These are phyloP conservation scores for Aporophyla lueneburgensis DNA, from an alignment of 2,888 invertebrate genomes.

Conservation along the genomic window DNA sequence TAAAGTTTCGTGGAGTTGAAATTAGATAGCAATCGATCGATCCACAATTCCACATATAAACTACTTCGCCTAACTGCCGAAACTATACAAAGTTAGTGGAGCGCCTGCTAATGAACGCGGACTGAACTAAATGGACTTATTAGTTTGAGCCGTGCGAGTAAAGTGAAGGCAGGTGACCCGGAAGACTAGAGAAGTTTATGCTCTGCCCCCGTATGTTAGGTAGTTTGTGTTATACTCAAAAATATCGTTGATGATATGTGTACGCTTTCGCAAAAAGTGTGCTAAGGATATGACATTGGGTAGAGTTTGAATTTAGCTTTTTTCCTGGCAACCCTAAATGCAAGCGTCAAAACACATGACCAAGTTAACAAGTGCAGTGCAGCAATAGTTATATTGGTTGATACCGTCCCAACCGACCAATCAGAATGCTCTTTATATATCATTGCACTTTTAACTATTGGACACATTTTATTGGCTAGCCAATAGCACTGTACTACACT, in stretches of 20 bases:
- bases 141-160: constrained; percentile 9
- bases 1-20: neutral
- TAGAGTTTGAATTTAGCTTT: neutral
- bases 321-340: constrained; percentile 10
- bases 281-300: neutral
- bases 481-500: neutral
- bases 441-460: constrained; percentile 21
- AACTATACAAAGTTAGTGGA: constrained; percentile 21
- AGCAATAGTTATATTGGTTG: constrained; percentile 46
- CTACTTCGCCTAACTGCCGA: neutral
- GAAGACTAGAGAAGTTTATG: constrained; percentile 6
- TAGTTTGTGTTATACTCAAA: neutral
- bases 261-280: neutral
- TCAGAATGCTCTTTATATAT: constrained; percentile 10
- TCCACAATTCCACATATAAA: neutral
- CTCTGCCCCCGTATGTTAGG: neutral
- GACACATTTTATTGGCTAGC: constrained; percentile 6
- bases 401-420: constrained; percentile 26
- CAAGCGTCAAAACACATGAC: constrained; percentile 23
- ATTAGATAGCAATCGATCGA: constrained; percentile 6
- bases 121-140: constrained; percentile 26
- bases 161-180: constrained; percentile 26
- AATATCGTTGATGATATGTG: neutral
- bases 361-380: constrained; percentile 50
- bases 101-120: constrained; percentile 24